Percentiles rank a stretch among this genome's conserved stretches.
phyloP scores from a whole-genome alignment of 2,888 invertebrate species.

The Scaptomyza polygonia region DNA sequence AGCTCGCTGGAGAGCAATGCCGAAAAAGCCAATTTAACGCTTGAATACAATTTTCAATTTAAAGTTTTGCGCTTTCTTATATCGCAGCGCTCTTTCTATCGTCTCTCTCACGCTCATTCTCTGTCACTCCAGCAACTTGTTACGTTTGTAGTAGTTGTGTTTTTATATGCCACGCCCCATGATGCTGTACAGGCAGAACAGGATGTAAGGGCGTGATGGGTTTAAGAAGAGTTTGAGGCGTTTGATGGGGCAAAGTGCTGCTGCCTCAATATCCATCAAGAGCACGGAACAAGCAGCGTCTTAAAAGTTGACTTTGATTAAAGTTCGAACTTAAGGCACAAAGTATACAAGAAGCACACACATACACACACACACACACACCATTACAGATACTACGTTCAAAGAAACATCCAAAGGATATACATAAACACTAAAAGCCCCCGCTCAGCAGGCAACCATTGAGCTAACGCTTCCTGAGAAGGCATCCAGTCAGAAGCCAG shows the following conservation, averaged over 20 bases:
- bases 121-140: slow-evolving; percentile 56
- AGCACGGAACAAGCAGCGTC: slow-evolving; percentile 48
- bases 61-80: slow-evolving; percentile 73
- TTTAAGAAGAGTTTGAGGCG: slow-evolving; percentile 30
- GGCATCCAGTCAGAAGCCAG: slow-evolving; percentile 57
- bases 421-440: slow-evolving; percentile 60
- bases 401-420: slow-evolving; percentile 40
- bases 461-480: slow-evolving; percentile 11
- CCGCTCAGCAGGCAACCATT: slow-evolving; percentile 36
- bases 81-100: slow-evolving; percentile 34
- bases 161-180: slow-evolving; percentile 39
- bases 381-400: slow-evolving; percentile 5
- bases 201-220: slow-evolving; percentile 25
- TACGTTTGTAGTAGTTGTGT: slow-evolving; percentile 60
- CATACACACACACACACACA: slow-evolving; percentile 15
- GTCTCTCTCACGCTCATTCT: background rate
- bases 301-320: slow-evolving; percentile 79
- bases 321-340: slow-evolving; percentile 74
- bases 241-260: slow-evolving; percentile 13
- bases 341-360: slow-evolving; percentile 44
- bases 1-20: slow-evolving; percentile 44
- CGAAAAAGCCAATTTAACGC: slow-evolving; percentile 79
- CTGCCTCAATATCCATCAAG: slow-evolving; percentile 63
- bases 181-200: background rate
- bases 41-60: slow-evolving; percentile 80